Conservation (phyloP, 2,888 invertebrate genomes). For the Habrosyne pyritoides region DNA sequence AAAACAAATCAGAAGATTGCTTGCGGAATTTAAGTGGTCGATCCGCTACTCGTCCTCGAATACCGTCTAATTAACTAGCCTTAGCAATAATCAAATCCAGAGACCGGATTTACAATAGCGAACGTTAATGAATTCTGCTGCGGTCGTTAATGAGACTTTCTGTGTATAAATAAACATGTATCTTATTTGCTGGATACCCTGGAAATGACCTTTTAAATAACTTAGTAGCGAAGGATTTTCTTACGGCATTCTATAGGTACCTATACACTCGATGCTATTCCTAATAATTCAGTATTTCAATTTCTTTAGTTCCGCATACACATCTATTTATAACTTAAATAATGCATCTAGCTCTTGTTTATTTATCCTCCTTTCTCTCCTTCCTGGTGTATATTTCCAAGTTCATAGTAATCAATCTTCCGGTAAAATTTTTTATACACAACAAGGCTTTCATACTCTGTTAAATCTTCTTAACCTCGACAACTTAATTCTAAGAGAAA, state of each 20-base stretch:
- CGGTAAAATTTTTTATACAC: neutral
- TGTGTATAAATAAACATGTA: neutral
- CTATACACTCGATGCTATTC: too few species aligned
- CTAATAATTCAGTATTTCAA: too few species aligned
- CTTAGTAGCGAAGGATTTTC: neutral
- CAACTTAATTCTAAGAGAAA: too few species aligned
- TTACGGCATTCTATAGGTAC: neutral
- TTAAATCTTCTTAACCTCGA: neutral
- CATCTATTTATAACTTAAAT: too few species aligned
- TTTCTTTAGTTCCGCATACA: too few species aligned
- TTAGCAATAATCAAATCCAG: slow-evolving; percentile 4
- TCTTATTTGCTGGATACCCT: neutral
- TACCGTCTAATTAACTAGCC: neutral
- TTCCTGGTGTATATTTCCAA: too few species aligned
- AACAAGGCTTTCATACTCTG: neutral
- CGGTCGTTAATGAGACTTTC: neutral
- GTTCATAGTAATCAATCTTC: too few species aligned
- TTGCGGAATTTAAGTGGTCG: neutral
- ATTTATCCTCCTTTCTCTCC: too few species aligned
- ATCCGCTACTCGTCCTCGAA: neutral
- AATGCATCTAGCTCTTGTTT: too few species aligned
- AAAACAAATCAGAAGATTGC: slow-evolving; percentile 2
- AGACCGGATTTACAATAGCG: slow-evolving; percentile 1
- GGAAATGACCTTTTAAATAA: neutral
- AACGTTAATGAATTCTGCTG: slow-evolving; percentile 1